These are phyloP conservation scores for Trichosurus vulpecula DNA, from an alignment of 2,797 vertebrate species.

Conservation along the genomic window DNA sequence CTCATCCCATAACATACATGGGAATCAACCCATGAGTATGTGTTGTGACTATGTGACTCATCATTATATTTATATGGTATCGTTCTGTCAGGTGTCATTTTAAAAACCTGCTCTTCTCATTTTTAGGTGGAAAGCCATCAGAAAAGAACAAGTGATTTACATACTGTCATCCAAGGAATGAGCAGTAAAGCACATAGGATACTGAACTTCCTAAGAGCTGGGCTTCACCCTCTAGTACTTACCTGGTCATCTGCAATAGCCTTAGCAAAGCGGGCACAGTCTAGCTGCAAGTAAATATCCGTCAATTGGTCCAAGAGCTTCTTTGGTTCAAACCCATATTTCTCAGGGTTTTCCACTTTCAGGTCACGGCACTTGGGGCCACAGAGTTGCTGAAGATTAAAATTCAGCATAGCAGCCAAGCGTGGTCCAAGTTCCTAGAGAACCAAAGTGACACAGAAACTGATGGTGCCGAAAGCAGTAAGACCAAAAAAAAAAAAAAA, in stretches of 20 bases:
- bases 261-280: constrained; percentile 97
- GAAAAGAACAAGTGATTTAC: neutral
- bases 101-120: neutral
- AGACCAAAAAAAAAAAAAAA: neutral
- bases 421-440: constrained; percentile 95
- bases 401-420: constrained; percentile 98
- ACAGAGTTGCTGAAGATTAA: constrained; percentile 98
- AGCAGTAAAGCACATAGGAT: neutral
- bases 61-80: neutral
- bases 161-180: neutral
- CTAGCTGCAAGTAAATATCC: constrained; percentile 97
- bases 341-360: constrained; percentile 99
- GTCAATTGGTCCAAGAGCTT: constrained; percentile 99
- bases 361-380: constrained; percentile 98
- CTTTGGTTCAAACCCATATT: constrained; percentile 99
- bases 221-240: neutral
- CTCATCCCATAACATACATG: neutral
- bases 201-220: rapidly evolving
- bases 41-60: neutral
- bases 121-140: neutral
- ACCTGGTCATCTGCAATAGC: constrained; percentile 99
- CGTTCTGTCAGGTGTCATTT: neutral
- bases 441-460: neutral
- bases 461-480: neutral
- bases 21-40: neutral